Evolutionary conservation across 2,888 invertebrate species (phyloP).

Genomic region (Tridacna gigas): DNA sequence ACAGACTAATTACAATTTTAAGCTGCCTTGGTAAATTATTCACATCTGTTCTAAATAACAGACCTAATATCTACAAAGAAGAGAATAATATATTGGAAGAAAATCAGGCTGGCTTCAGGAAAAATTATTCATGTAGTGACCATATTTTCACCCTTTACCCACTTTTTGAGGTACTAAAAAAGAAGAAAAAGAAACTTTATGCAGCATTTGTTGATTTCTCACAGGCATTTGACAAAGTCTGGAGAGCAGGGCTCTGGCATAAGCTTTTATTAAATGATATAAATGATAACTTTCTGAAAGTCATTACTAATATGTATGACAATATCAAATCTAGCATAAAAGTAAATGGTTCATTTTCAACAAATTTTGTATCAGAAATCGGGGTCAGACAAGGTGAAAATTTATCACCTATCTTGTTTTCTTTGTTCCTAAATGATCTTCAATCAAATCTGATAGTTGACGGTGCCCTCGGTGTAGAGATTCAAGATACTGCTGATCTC

Average conservation of each 20-base stretch:
- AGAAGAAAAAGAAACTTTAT: too few species aligned
- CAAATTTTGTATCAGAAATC: background rate
- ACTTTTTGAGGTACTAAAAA: too few species aligned
- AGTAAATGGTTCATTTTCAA: background rate
- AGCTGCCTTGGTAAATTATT: slow-evolving; percentile 8
- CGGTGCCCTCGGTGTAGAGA: too few species aligned
- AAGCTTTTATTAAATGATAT: background rate
- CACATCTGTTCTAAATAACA: background rate
- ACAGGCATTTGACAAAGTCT: slow-evolving; percentile 22
- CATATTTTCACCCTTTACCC: background rate
- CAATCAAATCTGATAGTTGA: slow-evolving; percentile 8
- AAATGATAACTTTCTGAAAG: background rate
- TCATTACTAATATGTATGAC: background rate
- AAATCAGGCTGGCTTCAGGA: too few species aligned
- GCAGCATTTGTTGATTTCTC: background rate
- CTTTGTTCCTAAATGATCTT: slow-evolving; percentile 16
- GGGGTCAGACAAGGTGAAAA: slow-evolving; percentile 26
- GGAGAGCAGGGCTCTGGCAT: background rate
- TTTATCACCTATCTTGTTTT: slow-evolving; percentile 16
- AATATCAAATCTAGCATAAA: background rate
- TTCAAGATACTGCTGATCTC: too few species aligned
- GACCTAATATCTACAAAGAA: background rate
- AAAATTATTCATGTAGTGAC: background rate
- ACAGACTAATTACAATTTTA: background rate
- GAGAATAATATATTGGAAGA: background rate